Evolutionary conservation across 2,113 vertebrate genomes (phyloP).

Genomic region (Megalops atlanticus): DNA sequence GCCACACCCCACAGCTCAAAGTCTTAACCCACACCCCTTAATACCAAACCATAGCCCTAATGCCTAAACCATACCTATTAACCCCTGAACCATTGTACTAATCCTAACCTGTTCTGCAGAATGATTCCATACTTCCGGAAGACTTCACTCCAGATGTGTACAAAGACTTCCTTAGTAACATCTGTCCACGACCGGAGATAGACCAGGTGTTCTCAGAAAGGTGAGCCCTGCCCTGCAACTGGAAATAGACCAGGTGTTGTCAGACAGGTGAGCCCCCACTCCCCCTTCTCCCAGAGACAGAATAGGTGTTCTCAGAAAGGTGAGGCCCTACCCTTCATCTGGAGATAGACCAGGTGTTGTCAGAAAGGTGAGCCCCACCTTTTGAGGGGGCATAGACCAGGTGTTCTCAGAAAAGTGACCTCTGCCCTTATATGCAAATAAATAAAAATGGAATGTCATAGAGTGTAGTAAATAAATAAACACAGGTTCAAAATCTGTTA

Average conservation of each 20-base stretch:
- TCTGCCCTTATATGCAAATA: background rate
- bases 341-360: conserved; percentile 89
- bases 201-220: conserved; percentile 86
- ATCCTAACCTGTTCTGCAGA: conserved; percentile 67
- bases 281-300: background rate
- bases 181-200: conserved; percentile 93
- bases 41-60: background rate
- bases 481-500: no score
- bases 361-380: conserved; percentile 82
- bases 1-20: no score
- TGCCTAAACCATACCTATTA: background rate
- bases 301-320: background rate
- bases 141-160: conserved; percentile 91
- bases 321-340: no score
- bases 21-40: no score
- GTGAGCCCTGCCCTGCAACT: conserved; percentile 70
- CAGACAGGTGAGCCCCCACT: conserved; percentile 43
- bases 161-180: conserved; percentile 83
- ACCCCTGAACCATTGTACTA: conserved; percentile 19
- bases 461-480: background rate
- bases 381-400: background rate
- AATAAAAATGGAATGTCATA: background rate
- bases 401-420: background rate
- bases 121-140: conserved; percentile 90
- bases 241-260: background rate